Evolutionary conservation across 2,888 invertebrate genomes (phyloP), one percentile per base, ranked within the genome.

Genomic region (Amiota minor): DNA sequence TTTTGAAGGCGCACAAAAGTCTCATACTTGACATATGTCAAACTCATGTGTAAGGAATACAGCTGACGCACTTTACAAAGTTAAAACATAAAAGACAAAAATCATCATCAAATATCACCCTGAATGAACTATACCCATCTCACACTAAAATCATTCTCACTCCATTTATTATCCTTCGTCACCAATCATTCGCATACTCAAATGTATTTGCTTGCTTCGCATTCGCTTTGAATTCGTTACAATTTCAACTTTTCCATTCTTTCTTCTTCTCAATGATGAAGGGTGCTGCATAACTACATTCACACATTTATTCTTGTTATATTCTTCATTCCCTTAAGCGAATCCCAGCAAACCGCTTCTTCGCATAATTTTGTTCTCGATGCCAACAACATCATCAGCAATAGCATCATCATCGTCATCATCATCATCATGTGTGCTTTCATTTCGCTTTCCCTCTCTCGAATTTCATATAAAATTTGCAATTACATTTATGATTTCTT

Each of bases 401-500:
- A 14, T 11, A 9, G 3, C 55, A 55, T 16, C 20, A 20, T 20
- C 56, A 10, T 16, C 6, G 4, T 11, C 35, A 35, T 1, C 35
- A 35, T 35, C 35, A 35, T 35, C 35, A 35, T 35, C 35, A 35
- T 35, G 35, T 3, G 35, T 35, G 6, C 35, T 35, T 35, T 35
- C 35, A 6, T 35, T 35, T 35, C 35, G 4, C 35, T 35, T 35
- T 35, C 2, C 35, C 64, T 55, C 73, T 72, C 77, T 50, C 61
- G 55, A 59, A 70, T 59, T 65, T 70, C 72, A 72, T 79, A 84
- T 86, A 83, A 86, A 83, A 84, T 84, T 81, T 77, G 74, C 83
- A 86, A 83, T 83, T 83, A 83, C 86, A 84, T 83, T 83, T 83
- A 86, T 83, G 83, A 83, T 83, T 84, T 86, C 85, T 86, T 84